phyloP scores from a whole-genome alignment of 1,140 invertebrate species.

The Hylyphantes graminicola region DNA sequence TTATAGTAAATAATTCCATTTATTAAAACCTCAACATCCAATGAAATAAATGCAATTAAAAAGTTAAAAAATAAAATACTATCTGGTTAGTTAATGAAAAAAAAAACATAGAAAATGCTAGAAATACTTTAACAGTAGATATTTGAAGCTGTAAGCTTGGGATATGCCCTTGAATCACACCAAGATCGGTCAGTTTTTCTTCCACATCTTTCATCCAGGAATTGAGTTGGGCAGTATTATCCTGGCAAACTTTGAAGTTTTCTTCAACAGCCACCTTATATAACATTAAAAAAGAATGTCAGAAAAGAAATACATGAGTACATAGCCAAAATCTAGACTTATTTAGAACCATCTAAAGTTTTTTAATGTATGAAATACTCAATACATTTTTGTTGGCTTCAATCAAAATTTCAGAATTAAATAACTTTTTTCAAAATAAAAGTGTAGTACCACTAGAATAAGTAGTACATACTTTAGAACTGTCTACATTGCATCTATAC shows the following conservation, averaged over 20 bases:
- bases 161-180: slow-evolving; percentile 86
- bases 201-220: slow-evolving; percentile 90
- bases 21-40: neutral
- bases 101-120: neutral
- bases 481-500: no score
- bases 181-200: slow-evolving; percentile 85
- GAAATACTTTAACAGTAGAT: slow-evolving; percentile 83
- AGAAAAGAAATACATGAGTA: no score
- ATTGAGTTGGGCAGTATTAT: slow-evolving; percentile 83
- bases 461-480: no score
- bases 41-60: neutral
- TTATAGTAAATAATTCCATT: neutral
- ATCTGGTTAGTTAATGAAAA: neutral
- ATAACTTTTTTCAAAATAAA: no score
- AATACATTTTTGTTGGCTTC: no score
- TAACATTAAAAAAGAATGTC: no score
- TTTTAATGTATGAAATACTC: no score
- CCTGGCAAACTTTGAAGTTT: slow-evolving; percentile 90
- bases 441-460: no score
- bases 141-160: slow-evolving; percentile 90
- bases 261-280: slow-evolving; percentile 89
- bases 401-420: no score
- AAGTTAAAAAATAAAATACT: neutral
- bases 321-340: no score
- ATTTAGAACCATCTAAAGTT: no score